Conservation (phyloP, 1,140 invertebrate genomes). For the Helicoverpa armigera region DNA sequence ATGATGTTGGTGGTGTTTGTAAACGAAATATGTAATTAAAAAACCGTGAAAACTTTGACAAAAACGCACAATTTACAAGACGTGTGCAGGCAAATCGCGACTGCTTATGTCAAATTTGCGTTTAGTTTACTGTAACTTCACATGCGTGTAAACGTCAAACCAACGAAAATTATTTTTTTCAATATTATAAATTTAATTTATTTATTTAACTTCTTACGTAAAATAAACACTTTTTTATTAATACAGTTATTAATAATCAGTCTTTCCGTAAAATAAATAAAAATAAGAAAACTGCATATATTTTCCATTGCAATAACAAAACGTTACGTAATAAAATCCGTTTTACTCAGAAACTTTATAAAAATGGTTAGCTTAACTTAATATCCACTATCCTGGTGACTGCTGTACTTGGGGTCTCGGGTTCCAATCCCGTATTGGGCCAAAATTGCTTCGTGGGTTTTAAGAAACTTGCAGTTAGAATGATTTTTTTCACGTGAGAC, state of each 20-base stretch:
- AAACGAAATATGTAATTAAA: constrained; percentile 22
- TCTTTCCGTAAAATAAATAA: no score
- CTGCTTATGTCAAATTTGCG: constrained; percentile 1
- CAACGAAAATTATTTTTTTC: background rate
- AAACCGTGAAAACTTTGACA: constrained; percentile 25
- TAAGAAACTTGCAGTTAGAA: background rate
- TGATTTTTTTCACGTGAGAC: no score
- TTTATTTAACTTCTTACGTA: background rate
- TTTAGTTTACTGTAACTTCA: background rate
- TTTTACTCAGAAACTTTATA: background rate
- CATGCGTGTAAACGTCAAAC: background rate
- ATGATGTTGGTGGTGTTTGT: constrained; percentile 58
- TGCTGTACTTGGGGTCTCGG: no score
- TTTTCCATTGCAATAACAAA: background rate
- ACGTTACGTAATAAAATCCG: background rate
- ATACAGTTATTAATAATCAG: no score
- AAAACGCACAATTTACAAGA: constrained; percentile 40
- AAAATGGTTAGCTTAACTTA: background rate
- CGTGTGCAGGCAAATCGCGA: constrained; percentile 34
- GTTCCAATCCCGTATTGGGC: no score
- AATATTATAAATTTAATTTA: background rate
- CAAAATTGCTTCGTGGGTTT: background rate
- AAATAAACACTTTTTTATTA: no score
- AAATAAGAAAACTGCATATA: no score
- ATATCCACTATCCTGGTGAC: no score